phyloP scores from a whole-genome alignment of 1,140 invertebrate genomes.

The Archivesica marissinica region DNA sequence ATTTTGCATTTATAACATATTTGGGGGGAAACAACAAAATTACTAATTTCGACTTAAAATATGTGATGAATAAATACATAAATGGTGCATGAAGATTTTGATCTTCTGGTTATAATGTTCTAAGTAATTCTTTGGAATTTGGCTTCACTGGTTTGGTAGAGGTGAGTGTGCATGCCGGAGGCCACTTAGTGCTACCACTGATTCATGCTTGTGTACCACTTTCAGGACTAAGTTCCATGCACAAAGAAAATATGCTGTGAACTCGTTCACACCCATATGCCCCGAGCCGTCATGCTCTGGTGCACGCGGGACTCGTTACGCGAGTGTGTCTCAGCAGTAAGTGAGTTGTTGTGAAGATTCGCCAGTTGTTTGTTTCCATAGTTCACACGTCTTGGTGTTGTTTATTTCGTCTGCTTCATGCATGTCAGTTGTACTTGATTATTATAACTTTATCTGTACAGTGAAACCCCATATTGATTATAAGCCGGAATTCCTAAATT shows the following conservation, averaged over 20 bases:
- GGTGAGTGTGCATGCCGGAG: no score
- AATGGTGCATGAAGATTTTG: no score
- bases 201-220: conserved; percentile 9
- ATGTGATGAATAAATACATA: no score
- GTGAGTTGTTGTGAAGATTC: conserved; percentile 25
- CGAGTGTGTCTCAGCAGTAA: conserved; percentile 36
- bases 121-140: no score
- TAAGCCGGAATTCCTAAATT: no score
- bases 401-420: conserved; percentile 21
- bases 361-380: conserved; percentile 9
- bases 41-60: no score
- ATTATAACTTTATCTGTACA: background rate
- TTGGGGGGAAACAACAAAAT: no score
- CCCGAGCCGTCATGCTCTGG: conserved; percentile 23
- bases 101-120: no score
- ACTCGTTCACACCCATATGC: conserved; percentile 48
- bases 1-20: no score
- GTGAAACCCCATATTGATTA: no score
- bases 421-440: conserved; percentile 23
- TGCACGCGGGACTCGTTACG: background rate
- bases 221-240: conserved; percentile 66
- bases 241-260: conserved; percentile 61
- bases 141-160: no score
- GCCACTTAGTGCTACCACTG: no score
- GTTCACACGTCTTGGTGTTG: conserved; percentile 12